phyloP scores from a whole-genome alignment of 53 echinoderm and acorn worm genomes.

The Glandiceps talaboti region DNA sequence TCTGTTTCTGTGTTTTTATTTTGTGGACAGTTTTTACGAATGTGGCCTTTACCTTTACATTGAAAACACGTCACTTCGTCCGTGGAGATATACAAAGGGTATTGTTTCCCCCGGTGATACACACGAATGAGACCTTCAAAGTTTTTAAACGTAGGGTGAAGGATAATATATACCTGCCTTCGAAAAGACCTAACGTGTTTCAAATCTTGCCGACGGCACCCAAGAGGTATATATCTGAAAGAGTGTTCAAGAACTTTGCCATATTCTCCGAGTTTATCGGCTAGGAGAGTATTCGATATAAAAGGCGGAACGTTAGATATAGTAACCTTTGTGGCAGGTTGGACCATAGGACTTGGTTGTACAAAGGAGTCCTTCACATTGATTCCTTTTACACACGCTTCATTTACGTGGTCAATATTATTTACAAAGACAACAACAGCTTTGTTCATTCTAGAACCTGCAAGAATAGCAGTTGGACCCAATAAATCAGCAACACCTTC shows the following conservation, averaged over 20 bases:
- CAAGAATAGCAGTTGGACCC: neutral
- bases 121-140: neutral
- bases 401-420: neutral
- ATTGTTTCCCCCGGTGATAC: neutral
- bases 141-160: neutral
- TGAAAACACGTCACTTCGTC: neutral
- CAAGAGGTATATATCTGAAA: neutral
- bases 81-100: neutral
- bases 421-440: neutral
- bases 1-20: no score
- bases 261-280: neutral
- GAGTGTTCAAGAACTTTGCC: neutral
- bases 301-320: neutral
- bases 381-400: neutral
- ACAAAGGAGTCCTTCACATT: neutral
- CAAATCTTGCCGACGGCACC: neutral
- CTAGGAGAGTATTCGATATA: neutral
- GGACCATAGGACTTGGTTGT: neutral
- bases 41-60: neutral
- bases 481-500: neutral
- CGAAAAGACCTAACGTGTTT: neutral
- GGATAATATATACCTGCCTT: neutral
- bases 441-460: neutral
- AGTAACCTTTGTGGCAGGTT: neutral
- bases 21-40: neutral